Conservation (phyloP, 2,113 vertebrate species). For the Scomber colias region DNA sequence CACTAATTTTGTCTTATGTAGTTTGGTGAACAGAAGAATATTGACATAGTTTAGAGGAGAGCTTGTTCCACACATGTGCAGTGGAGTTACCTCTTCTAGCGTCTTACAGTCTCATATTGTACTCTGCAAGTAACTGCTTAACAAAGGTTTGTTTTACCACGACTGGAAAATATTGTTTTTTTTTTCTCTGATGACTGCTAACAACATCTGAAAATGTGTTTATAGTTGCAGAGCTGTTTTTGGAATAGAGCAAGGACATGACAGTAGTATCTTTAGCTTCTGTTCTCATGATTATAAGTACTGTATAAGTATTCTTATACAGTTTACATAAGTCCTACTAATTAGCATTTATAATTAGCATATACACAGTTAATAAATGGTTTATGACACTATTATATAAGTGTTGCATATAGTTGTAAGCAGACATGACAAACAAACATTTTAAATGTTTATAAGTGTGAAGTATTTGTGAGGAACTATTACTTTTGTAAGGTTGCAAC, state of each 20-base stretch:
- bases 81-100: not conserved
- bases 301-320: not conserved
- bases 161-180: not conserved
- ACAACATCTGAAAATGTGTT: not conserved
- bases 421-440: too few species aligned
- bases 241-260: not conserved
- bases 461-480: too few species aligned
- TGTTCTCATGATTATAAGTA: not conserved
- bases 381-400: too few species aligned
- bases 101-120: not conserved
- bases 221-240: not conserved
- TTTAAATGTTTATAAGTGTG: too few species aligned
- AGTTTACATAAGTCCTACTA: too few species aligned
- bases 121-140: not conserved
- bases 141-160: not conserved
- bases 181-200: not conserved
- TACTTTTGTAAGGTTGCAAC: too few species aligned
- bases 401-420: too few species aligned
- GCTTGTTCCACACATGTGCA: not conserved
- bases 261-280: not conserved
- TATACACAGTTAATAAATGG: too few species aligned
- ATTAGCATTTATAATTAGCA: too few species aligned
- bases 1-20: slow-evolving; percentile 26
- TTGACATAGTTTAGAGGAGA: not conserved
- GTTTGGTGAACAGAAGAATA: slow-evolving; percentile 48